Evolutionary conservation across 37 sponge, comb jelly and placozoan species (phyloP).

Genomic region (Geodia barretti): DNA sequence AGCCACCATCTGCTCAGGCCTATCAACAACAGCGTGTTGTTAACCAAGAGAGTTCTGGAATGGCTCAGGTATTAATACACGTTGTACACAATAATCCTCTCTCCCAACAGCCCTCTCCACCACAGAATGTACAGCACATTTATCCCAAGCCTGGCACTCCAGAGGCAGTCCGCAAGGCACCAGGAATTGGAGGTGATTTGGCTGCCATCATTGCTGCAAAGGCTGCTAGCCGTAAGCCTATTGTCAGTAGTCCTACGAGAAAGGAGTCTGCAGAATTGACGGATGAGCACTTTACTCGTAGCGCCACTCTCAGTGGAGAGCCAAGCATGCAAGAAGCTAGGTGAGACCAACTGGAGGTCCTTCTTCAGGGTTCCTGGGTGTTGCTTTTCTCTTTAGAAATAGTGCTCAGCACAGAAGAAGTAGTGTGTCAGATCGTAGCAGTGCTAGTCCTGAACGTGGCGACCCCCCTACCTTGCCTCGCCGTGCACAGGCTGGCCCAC

Average conservation of each 20-base stretch:
- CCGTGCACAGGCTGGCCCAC: slow-evolving; percentile 43
- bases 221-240: slow-evolving; percentile 68
- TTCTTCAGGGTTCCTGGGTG: not conserved
- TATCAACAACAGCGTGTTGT: too few relatives aligned
- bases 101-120: not conserved
- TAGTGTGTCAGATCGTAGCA: slow-evolving; percentile 30
- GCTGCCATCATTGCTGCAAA: slow-evolving; percentile 70
- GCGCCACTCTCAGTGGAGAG: slow-evolving; percentile 5
- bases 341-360: not conserved
- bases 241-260: slow-evolving; percentile 47
- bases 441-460: slow-evolving; percentile 14
- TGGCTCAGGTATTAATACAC: too few relatives aligned
- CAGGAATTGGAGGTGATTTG: slow-evolving; percentile 30
- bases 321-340: slow-evolving; percentile 14
- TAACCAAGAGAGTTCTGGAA: too few relatives aligned
- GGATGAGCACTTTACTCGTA: slow-evolving; percentile 3
- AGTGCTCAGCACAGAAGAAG: slow-evolving; percentile 13
- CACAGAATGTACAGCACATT: not conserved
- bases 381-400: not conserved
- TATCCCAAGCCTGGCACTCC: slow-evolving; percentile 1
- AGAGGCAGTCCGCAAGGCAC: slow-evolving; percentile 1
- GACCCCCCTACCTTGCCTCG: slow-evolving; percentile 49
- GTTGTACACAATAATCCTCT: not conserved
- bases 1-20: too few relatives aligned
- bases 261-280: slow-evolving; percentile 33